Percentiles rank a stretch among this genome's conserved stretches.
These are phyloP conservation scores for Nezara viridula DNA, from an alignment of 2,888 invertebrate species.

Conservation along the genomic window DNA sequence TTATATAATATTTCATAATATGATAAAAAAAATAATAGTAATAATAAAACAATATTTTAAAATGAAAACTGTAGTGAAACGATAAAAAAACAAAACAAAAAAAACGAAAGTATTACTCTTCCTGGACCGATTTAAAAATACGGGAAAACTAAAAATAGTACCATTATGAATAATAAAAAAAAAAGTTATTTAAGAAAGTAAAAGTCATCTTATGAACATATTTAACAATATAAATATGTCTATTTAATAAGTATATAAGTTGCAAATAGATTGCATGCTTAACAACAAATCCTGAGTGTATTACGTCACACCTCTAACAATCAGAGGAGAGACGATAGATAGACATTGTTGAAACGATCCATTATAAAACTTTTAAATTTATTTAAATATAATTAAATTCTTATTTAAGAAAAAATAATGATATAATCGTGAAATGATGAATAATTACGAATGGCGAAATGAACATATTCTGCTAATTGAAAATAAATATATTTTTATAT, in stretches of 20 bases:
- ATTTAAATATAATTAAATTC: background rate
- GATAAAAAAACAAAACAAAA: background rate
- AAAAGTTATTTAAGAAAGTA: background rate
- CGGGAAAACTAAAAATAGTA: conserved; percentile 2
- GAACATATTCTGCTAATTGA: too few species aligned
- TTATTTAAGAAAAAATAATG: too few species aligned
- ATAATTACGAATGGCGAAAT: too few species aligned
- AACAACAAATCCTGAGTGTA: background rate
- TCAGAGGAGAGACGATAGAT: background rate
- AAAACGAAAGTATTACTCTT: background rate
- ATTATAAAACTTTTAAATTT: background rate
- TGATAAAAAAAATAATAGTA: background rate
- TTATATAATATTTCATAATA: background rate
- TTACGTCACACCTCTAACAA: conserved; percentile 17
- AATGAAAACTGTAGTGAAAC: background rate
- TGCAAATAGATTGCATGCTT: background rate
- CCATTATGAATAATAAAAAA: background rate
- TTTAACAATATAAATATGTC: background rate
- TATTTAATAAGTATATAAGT: background rate
- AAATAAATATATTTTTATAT: too few species aligned
- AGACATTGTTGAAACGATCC: background rate
- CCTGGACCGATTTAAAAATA: conserved; percentile 33
- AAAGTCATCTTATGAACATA: background rate
- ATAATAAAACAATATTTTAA: background rate
- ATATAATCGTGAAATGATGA: too few species aligned